Percentiles rank a stretch among this genome's conserved stretches.
Conservation (phyloP, 2,113 vertebrate species). For the Aramus guarauna region DNA sequence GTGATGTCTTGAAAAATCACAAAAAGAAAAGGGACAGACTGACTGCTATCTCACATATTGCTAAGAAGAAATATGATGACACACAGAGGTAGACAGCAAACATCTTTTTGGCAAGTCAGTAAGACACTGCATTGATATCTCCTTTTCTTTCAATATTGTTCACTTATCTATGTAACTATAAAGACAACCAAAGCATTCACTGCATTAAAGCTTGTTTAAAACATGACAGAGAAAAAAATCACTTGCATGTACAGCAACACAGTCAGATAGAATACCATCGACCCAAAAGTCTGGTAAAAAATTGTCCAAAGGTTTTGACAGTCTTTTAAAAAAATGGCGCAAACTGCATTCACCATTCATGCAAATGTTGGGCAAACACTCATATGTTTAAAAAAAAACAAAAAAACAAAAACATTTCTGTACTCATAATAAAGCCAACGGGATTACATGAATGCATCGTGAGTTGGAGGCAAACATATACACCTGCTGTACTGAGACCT, state of each 20-base stretch:
- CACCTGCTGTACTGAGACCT: background rate
- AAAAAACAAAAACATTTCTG: no score
- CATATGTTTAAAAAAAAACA: background rate
- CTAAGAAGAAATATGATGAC: background rate
- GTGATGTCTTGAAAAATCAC: background rate
- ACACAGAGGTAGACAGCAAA: background rate
- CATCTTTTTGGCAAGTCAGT: background rate
- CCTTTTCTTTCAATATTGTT: background rate
- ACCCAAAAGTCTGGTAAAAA: background rate
- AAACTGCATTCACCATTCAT: background rate
- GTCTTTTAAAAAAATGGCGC: background rate
- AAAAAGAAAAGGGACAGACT: background rate
- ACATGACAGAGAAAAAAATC: background rate
- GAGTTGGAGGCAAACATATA: background rate
- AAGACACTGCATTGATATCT: background rate
- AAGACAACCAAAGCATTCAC: background rate
- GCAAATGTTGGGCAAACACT: background rate
- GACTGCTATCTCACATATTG: background rate
- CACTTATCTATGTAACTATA: background rate
- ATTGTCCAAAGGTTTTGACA: background rate
- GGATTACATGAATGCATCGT: background rate
- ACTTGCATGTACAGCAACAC: background rate
- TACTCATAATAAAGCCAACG: background rate
- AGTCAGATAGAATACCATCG: background rate
- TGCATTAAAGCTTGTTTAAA: background rate